Evolutionary conservation across 1,140 invertebrate genomes (phyloP), one percentile per base, ranked within the genome.

Genomic region (Eubasilissa regina): DNA sequence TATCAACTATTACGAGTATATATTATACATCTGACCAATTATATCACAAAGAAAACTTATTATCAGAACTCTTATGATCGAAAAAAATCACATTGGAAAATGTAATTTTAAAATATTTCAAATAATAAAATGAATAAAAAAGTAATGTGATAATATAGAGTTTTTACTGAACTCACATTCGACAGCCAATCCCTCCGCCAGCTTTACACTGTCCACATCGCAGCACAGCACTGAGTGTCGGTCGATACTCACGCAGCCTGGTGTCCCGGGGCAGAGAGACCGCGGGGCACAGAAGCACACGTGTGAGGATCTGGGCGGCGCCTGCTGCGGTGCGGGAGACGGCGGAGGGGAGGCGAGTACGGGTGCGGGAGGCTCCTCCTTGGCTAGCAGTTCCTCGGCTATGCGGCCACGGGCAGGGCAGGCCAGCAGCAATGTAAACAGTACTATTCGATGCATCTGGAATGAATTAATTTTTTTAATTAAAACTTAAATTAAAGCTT

Each of bases 171-270:
- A 83, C 84, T 84, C 70, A 86, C 85, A 81, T 35, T 81, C 75
- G 21, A 79, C 75, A 48, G 82, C 78, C 10, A 89, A 79, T 0
- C 84, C 84, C 55, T 89, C 88, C 76, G 86, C 88, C 19, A 88
- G 77, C 15, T 81, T 74, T 77, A 83, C 84, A 82, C 84, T 86
- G 82, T 88, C 86, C 51, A 89, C 85, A 77, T 89, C 86, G 51
- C 88, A 89, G 84, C 88, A 89, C 81, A 89, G 86, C 11, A 89
- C 85, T 0, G 87, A 87, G 13, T 84, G 84, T 1, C 83, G 76
- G 51, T 84, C 85, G 6, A 88, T 78, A 0, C 78, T 75, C 8
- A 43, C 83, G 83, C 88, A 89, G 64, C 73, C 83, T 60, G 70
- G 81, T n/a, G 25, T 83, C 0, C 78, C 77, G 13, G 87, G 87